Conservation (phyloP, 2,113 vertebrate species). For the Bufo bufo region DNA sequence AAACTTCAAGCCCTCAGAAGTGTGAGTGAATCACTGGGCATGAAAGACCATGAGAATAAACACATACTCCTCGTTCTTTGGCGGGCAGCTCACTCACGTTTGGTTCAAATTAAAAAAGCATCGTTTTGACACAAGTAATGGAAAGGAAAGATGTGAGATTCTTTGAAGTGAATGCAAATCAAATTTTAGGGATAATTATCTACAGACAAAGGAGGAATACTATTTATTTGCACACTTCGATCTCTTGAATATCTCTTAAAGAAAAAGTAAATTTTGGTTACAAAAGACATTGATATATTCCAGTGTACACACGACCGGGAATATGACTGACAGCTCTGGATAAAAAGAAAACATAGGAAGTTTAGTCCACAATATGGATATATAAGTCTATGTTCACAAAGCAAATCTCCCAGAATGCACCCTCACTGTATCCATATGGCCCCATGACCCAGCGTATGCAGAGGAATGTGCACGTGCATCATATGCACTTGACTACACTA, state of each 20-base stretch:
- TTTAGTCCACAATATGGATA: not conserved
- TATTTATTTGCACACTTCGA: slow-evolving; percentile 62
- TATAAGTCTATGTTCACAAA: not conserved
- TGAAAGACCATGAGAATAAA: slow-evolving; percentile 60
- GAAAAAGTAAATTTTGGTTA: not conserved
- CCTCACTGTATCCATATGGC: too few species aligned
- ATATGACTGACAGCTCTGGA: not conserved
- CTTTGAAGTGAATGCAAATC: slow-evolving; percentile 73
- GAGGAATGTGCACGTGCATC: too few species aligned
- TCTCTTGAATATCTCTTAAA: not conserved
- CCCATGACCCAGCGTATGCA: too few species aligned
- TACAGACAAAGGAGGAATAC: slow-evolving; percentile 66
- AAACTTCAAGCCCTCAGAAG: not conserved
- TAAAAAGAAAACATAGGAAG: not conserved
- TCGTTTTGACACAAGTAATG: slow-evolving; percentile 66
- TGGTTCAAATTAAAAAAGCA: slow-evolving; percentile 73
- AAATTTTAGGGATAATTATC: slow-evolving; percentile 69
- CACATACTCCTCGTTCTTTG: slow-evolving; percentile 61
- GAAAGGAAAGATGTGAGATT: slow-evolving; percentile 66
- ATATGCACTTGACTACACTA: too few species aligned
- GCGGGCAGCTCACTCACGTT: slow-evolving; percentile 62
- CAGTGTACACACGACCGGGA: not conserved
- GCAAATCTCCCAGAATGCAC: not conserved
- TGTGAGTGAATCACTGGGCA: slow-evolving; percentile 6
- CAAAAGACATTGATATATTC: not conserved